These are phyloP conservation scores for Arenicola marina DNA, from an alignment of 2,888 invertebrate genomes.

Conservation along the genomic window DNA sequence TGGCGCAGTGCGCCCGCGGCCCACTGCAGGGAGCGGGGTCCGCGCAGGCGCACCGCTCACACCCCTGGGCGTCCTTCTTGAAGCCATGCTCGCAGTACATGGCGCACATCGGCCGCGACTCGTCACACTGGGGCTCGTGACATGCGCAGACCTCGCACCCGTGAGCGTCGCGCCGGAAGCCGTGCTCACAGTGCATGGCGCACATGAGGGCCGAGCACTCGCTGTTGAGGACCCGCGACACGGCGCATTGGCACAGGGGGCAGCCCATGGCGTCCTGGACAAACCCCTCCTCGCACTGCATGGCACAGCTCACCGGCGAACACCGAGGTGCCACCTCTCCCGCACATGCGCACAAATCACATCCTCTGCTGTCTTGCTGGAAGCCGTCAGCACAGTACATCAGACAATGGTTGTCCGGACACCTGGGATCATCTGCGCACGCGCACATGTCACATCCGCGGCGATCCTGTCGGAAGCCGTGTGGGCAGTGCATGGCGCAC, in stretches of 20 bases:
- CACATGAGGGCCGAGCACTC: background rate
- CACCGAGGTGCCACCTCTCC: background rate
- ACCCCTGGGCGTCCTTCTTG: conserved; percentile 13
- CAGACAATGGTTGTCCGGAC: background rate
- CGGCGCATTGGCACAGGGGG: conserved; percentile 10
- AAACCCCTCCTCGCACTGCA: conserved; percentile 4
- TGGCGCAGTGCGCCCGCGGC: conserved; percentile 4
- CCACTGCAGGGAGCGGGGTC: background rate
- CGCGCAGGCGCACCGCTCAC: conserved; percentile 4
- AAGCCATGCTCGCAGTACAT: conserved; percentile 16
- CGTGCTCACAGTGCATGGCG: conserved; percentile 15
- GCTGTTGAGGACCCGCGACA: background rate
- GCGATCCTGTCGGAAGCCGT: background rate
- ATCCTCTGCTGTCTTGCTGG: conserved; percentile 14
- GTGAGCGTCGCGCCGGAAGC: conserved; percentile 4
- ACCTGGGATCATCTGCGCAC: conserved; percentile 3
- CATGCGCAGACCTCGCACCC: conserved; percentile 9
- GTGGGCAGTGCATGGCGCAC: background rate
- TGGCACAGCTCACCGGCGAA: background rate
- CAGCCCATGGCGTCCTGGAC: conserved; percentile 11
- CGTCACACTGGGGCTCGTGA: background rate
- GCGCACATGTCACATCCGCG: conserved; percentile 16
- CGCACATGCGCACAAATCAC: conserved; percentile 17
- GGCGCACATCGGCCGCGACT: conserved; percentile 6
- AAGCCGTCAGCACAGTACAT: conserved; percentile 15